A percentile compares a stretch with the other conserved stretches of the same genome.
phyloP scores from a whole-genome alignment of 2,888 invertebrate genomes.

The Apamea epomidion region DNA sequence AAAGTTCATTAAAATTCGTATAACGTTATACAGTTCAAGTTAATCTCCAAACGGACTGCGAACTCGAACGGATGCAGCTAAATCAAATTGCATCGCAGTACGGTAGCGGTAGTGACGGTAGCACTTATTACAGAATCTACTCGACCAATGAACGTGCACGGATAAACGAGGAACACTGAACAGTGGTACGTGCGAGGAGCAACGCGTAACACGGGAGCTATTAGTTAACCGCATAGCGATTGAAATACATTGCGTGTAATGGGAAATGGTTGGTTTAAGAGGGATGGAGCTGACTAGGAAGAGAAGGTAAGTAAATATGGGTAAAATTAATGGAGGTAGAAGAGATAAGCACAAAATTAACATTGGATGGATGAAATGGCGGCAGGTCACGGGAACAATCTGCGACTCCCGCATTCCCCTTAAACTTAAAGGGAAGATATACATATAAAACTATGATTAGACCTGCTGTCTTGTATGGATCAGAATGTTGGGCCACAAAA shows the following conservation, averaged over 20 bases:
- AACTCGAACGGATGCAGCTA: conserved; percentile 36
- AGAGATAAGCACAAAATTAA: too few species aligned
- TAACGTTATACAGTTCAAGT: neutral
- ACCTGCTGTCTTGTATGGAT: too few species aligned
- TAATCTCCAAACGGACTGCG: conserved; percentile 31
- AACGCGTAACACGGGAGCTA: conserved; percentile 65
- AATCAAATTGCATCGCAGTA: conserved; percentile 46
- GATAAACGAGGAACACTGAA: conserved; percentile 47
- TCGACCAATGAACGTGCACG: conserved; percentile 40
- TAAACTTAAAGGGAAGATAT: too few species aligned
- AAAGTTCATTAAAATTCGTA: neutral
- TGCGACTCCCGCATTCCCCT: too few species aligned
- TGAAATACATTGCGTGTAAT: conserved; percentile 35
- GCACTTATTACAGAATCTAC: conserved; percentile 39
- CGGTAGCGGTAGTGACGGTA: conserved; percentile 33
- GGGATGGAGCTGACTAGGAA: neutral
- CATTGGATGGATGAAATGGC: too few species aligned
- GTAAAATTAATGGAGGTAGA: neutral
- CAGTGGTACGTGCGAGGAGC: conserved; percentile 45
- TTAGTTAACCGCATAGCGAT: conserved; percentile 58
- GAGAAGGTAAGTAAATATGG: conserved; percentile 1
- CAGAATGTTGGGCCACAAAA: too few species aligned
- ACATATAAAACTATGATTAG: too few species aligned
- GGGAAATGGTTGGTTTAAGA: conserved; percentile 28
- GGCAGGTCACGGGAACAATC: too few species aligned